phyloP scores from a whole-genome alignment of 2,797 vertebrate genomes.

The Pteropus rufus region DNA sequence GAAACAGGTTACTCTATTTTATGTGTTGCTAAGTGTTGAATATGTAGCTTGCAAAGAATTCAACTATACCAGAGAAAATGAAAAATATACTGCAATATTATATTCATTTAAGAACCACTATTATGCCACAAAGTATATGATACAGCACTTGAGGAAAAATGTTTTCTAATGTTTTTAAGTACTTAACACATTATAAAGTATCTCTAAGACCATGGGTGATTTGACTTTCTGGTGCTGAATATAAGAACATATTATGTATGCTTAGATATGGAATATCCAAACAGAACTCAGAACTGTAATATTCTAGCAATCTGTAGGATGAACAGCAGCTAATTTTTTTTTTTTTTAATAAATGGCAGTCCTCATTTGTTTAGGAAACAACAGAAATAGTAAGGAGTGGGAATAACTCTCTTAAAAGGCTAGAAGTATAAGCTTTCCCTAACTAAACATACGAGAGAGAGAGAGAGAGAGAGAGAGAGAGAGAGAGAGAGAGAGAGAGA shows the following conservation, averaged over 20 bases:
- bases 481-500: not conserved
- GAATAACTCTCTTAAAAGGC: not conserved
- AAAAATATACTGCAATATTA: not conserved
- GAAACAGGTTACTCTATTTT: constrained; percentile 62
- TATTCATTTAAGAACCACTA: not conserved
- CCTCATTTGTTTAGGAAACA: not conserved
- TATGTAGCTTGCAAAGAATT: constrained; percentile 51
- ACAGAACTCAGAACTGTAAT: fast-evolving
- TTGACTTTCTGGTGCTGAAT: not conserved
- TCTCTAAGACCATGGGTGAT: not conserved
- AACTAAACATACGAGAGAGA: not conserved
- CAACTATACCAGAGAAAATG: not conserved
- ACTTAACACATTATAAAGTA: not conserved
- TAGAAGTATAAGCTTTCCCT: not conserved
- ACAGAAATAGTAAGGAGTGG: not conserved
- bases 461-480: not conserved
- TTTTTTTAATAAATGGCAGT: not conserved
- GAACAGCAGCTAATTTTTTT: not conserved
- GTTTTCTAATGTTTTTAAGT: not conserved
- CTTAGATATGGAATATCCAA: not conserved
- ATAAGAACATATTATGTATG: not conserved
- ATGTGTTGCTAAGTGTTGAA: constrained; percentile 46
- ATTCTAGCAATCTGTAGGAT: not conserved
- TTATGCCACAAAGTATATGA: not conserved
- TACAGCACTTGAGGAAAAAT: not conserved